phyloP scores from a whole-genome alignment of 2,113 vertebrate species.

The Crotalus helleri region DNA sequence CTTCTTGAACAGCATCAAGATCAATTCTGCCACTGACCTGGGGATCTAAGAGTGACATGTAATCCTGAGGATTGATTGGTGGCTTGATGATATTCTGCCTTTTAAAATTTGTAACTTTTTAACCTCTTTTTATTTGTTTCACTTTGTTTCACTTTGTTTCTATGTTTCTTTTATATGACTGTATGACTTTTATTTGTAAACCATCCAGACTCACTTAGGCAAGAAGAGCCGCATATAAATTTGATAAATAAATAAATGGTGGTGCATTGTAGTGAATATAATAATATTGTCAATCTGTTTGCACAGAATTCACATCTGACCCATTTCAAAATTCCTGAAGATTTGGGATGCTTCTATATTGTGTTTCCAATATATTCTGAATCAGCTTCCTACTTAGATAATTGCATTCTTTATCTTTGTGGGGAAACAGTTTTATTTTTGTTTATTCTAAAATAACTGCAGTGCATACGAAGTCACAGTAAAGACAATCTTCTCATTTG shows the following conservation, averaged over 20 bases:
- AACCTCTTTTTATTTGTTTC: neutral
- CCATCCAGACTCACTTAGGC: neutral
- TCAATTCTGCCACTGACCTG: neutral
- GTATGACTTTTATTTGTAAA: neutral
- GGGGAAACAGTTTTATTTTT: neutral
- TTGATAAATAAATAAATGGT: neutral
- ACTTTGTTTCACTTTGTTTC: neutral
- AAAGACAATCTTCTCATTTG: neutral
- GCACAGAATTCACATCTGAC: neutral
- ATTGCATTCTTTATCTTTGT: neutral
- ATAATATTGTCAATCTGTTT: neutral
- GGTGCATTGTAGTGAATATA: neutral
- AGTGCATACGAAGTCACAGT: neutral
- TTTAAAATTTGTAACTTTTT: neutral
- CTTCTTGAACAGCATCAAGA: too few species aligned
- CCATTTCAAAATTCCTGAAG: neutral
- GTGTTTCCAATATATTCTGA: neutral
- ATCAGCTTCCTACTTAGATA: neutral
- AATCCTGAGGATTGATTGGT: neutral
- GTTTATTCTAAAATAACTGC: neutral
- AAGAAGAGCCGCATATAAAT: neutral
- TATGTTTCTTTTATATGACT: neutral
- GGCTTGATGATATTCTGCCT: neutral
- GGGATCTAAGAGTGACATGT: neutral
- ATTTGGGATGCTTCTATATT: neutral